Conservation (phyloP, 2,113 vertebrate species). For the Nannobrachium achirus region DNA sequence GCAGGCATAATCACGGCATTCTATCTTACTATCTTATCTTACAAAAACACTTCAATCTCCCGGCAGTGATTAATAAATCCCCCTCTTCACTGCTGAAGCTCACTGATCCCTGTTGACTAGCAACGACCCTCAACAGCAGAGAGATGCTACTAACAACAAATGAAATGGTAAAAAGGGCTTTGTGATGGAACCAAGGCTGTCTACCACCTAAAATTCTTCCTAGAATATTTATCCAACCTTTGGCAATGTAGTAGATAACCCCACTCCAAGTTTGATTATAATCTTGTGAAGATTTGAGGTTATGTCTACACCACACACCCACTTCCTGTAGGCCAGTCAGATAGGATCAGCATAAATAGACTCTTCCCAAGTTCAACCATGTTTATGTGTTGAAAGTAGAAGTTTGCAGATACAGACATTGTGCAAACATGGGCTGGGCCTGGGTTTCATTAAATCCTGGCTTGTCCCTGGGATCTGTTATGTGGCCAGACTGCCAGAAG, state of each 20-base stretch:
- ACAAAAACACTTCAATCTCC: slow-evolving; percentile 38
- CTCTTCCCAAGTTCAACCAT: slow-evolving; percentile 31
- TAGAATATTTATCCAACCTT: not conserved
- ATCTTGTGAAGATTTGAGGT: slow-evolving; percentile 33
- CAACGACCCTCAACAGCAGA: slow-evolving; percentile 20
- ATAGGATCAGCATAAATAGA: slow-evolving; percentile 48
- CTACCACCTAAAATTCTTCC: slow-evolving; percentile 24
- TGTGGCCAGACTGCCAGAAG: slow-evolving; percentile 53
- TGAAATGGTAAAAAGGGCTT: slow-evolving; percentile 24
- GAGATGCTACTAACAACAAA: slow-evolving; percentile 22
- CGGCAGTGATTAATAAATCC: slow-evolving; percentile 39
- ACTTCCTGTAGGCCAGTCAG: slow-evolving; percentile 51
- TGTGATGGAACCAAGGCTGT: not conserved
- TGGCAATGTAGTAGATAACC: slow-evolving; percentile 20
- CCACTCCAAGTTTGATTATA: slow-evolving; percentile 25
- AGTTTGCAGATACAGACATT: slow-evolving; percentile 51
- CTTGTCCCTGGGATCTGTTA: slow-evolving; percentile 44
- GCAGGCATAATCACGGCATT: slow-evolving; percentile 35
- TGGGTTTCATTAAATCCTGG: slow-evolving; percentile 56
- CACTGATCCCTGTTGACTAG: slow-evolving; percentile 22
- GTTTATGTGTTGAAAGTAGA: slow-evolving; percentile 28
- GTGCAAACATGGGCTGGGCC: slow-evolving; percentile 59
- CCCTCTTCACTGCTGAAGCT: slow-evolving; percentile 27
- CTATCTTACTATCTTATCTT: slow-evolving; percentile 63
- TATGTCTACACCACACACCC: slow-evolving; percentile 25